Conservation (phyloP, 2,888 invertebrate genomes). For the Loripinus fragilis region DNA sequence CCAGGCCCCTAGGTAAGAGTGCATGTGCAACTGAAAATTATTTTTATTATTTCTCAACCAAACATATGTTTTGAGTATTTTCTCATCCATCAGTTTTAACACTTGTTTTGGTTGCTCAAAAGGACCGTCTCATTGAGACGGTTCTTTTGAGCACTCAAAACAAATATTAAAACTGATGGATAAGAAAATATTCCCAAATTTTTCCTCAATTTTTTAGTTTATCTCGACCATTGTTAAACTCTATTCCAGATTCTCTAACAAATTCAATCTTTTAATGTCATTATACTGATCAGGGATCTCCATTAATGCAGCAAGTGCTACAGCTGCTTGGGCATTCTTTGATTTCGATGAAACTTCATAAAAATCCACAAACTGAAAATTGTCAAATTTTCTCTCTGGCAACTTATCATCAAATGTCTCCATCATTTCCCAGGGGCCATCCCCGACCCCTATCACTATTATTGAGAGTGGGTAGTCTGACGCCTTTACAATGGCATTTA, state of each 20-base stretch:
- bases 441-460: slow-evolving; percentile 85
- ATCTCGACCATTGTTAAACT: too few species aligned
- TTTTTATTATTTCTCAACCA: too few species aligned
- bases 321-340: neutral
- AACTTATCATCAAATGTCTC: slow-evolving; percentile 84
- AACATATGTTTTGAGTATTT: too few species aligned
- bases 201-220: too few species aligned
- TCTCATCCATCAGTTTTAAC: too few species aligned
- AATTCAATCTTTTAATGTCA: neutral
- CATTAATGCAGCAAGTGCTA: neutral
- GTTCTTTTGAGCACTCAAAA: too few species aligned
- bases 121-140: too few species aligned
- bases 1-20: too few species aligned
- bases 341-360: neutral
- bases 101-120: too few species aligned
- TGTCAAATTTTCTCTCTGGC: slow-evolving; percentile 84
- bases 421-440: slow-evolving; percentile 85
- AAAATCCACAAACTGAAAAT: slow-evolving; percentile 1
- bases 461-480: slow-evolving; percentile 84
- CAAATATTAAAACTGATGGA: too few species aligned
- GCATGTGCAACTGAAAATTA: too few species aligned
- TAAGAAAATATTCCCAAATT: too few species aligned
- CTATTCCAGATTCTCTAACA: neutral
- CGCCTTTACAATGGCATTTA: slow-evolving; percentile 84
- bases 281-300: neutral